phyloP scores from a whole-genome alignment of 2,888 invertebrate species.

The Philaethria dido region DNA sequence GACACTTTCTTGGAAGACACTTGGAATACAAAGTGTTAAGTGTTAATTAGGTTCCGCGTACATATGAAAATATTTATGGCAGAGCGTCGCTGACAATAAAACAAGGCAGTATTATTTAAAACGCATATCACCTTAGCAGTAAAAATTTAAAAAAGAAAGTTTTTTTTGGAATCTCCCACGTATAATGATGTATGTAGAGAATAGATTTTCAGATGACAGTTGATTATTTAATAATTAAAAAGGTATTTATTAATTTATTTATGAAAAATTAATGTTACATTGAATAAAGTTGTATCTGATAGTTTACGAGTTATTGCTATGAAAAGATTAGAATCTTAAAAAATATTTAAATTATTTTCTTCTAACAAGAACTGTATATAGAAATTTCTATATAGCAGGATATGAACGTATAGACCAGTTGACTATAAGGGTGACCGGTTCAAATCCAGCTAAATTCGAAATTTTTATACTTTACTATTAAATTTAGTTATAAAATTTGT shows the following conservation, averaged over 20 bases:
- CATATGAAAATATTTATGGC: neutral
- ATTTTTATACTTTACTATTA: too few relatives aligned
- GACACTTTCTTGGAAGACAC: neutral
- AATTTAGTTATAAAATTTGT: too few relatives aligned
- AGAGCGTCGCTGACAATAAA: slow-evolving; percentile 48
- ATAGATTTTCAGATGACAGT: too few relatives aligned
- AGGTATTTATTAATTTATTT: too few relatives aligned
- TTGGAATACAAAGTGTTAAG: neutral
- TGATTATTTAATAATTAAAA: too few relatives aligned
- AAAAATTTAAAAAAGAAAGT: neutral
- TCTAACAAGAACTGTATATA: too few relatives aligned
- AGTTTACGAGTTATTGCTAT: neutral
- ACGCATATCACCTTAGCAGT: slow-evolving; percentile 28
- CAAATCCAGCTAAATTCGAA: neutral
- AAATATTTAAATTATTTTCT: too few relatives aligned
- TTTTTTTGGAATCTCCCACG: too few relatives aligned
- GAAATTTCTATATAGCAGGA: neutral
- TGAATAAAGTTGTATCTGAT: neutral
- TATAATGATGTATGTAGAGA: too few relatives aligned
- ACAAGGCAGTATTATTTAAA: slow-evolving; percentile 44
- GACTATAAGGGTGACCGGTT: neutral
- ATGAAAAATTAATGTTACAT: neutral
- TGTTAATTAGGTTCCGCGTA: neutral
- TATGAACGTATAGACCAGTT: neutral
- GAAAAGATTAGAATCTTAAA: too few relatives aligned